Base-by-base conservation (phyloP, 2,888 invertebrate species). In the Drosophila atripex region DNA sequence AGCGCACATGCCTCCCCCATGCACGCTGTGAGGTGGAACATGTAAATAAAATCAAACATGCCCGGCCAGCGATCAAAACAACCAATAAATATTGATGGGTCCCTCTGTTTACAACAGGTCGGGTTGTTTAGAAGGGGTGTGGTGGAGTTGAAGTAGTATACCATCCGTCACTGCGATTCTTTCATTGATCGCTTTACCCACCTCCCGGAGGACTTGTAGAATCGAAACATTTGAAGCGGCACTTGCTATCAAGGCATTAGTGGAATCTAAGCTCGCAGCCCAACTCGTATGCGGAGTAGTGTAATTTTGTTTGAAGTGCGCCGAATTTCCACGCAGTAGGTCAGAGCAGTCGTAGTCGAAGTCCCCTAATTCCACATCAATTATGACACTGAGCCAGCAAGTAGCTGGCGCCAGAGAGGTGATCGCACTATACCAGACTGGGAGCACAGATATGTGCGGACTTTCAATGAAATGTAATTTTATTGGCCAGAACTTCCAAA, bases 201-300 rank as follows among this genome's bases (percentile, higher is more conserved):
- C 21, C 9, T 28, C 28, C 16, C 52, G 32, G 41, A 63, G 68
- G 72, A 49, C 32, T 54, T n/a, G 35, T 21, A 14, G 4, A 23
- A 23, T 23, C 21, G 21, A 23, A 1, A 21, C 39, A 23, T 45
- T 68, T 45, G 50, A 12, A 63, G 69, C 53, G 72, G 47, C 47
- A 49, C 43, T 80, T 82, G 50, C 77, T 84, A 73, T 74, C 74
- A 65, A 16, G 85, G 79, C 55, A 87, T 84, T 85, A 87, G 41
- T 79, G 77, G 87, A 59, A 82, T 87, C 82, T 72, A 47, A 68
- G 58, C 75, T 82, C 82, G 71, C 85, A 80, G 70, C 51, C 51
- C 54, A 25, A 23, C 41, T 52, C n/a, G 14, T 0, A 11, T 32
- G 11, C 32, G 9, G 41, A 32, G 25, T 32, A 18, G n/a, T 43